Conservation (phyloP, 2,113 vertebrate species). For the Grammomys surdaster region DNA sequence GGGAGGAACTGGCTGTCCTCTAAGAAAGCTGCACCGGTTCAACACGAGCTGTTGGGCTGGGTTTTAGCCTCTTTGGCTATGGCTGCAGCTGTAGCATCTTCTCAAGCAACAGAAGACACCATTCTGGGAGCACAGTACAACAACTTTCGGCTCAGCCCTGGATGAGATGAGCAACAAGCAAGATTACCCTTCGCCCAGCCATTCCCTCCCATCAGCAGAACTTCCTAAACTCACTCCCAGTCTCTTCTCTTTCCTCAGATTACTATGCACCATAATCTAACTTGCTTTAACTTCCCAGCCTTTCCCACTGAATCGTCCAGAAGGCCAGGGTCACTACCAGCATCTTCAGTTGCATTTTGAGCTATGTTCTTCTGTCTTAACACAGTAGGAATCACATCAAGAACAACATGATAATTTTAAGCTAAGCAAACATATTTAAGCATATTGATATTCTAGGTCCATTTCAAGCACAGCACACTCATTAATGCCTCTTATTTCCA, state of each 20-base stretch:
- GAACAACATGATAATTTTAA: slow-evolving; percentile 24
- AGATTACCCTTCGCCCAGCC: not conserved
- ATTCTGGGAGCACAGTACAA: not conserved
- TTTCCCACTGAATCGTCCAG: not conserved
- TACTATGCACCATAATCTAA: not conserved
- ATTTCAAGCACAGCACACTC: not conserved
- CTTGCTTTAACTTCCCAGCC: not conserved
- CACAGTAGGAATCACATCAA: not conserved
- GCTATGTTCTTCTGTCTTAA: not conserved
- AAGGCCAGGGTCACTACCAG: not conserved
- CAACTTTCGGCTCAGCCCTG: slow-evolving; percentile 46
- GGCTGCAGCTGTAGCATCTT: not conserved
- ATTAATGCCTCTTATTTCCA: not conserved
- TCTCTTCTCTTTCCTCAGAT: not conserved
- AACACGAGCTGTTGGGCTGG: not conserved
- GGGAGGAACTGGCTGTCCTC: not conserved
- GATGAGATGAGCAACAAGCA: not conserved
- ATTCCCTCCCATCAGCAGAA: not conserved
- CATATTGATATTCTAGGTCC: not conserved
- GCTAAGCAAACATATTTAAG: not conserved
- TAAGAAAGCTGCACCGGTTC: not conserved
- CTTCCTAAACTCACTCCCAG: not conserved
- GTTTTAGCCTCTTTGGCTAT: not conserved
- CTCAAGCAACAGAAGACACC: not conserved
- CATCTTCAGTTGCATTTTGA: not conserved